A percentile compares a stretch with the other conserved stretches of the same genome.
phyloP scores from a whole-genome alignment of 2,888 invertebrate genomes.

The Orgyia antiqua region DNA sequence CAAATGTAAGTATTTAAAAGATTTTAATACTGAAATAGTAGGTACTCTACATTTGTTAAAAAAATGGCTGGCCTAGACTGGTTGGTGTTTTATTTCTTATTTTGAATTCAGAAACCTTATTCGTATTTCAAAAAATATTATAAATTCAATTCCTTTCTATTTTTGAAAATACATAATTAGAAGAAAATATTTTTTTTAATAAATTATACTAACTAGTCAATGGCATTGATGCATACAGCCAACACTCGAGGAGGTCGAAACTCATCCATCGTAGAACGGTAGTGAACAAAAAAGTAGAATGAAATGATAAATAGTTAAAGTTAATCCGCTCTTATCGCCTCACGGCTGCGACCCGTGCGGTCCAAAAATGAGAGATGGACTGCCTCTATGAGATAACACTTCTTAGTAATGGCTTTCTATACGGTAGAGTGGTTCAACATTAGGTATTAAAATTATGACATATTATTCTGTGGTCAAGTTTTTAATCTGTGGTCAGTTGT shows the following conservation, averaged over 20 bases:
- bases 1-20: no score
- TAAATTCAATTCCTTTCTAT: no score
- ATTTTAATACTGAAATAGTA: no score
- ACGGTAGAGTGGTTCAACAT: constrained; percentile 35
- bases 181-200: no score
- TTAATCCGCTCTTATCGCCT: constrained; percentile 73
- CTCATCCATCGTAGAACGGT: constrained; percentile 54
- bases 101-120: no score
- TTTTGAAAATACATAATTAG: no score
- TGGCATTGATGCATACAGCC: constrained; percentile 25
- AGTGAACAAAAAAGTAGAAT: constrained; percentile 65
- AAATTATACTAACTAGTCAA: constrained; percentile 34
- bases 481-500: constrained; percentile 1
- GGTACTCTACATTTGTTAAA: no score
- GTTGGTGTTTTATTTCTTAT: no score
- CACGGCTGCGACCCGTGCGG: constrained; percentile 65
- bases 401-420: constrained; percentile 61
- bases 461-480: background rate
- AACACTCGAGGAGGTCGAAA: constrained; percentile 44
- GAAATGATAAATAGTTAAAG: constrained; percentile 72
- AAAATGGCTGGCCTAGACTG: no score
- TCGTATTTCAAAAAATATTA: no score
- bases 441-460: constrained; percentile 28
- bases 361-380: constrained; percentile 75
- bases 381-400: constrained; percentile 58